Conservation (phyloP, 2,888 invertebrate species). For the Sinohyriopsis cumingii region DNA sequence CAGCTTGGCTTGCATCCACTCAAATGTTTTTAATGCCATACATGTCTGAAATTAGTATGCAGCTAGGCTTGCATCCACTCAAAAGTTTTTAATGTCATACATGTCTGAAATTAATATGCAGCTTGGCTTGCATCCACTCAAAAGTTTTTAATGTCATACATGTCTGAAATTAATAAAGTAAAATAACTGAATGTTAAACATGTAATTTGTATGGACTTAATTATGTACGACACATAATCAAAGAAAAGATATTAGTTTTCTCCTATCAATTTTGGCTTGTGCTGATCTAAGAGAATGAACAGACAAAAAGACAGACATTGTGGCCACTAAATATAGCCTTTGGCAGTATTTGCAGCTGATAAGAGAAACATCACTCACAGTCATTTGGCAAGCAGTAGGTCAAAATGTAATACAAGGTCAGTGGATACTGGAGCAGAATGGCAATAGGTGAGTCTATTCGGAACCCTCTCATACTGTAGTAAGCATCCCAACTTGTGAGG, state of each 20-base stretch:
- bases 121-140: too few relatives aligned
- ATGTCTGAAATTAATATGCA: too few relatives aligned
- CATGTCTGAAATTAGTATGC: too few relatives aligned
- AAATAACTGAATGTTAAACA: not conserved
- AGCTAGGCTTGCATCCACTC: too few relatives aligned
- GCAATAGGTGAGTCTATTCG: conserved; percentile 62
- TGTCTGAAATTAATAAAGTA: too few relatives aligned
- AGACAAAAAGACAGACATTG: conserved; percentile 2
- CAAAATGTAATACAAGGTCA: conserved; percentile 65
- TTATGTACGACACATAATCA: not conserved
- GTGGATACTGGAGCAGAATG: conserved; percentile 60
- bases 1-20: too few relatives aligned
- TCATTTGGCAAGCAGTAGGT: conserved; percentile 45
- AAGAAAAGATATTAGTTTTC: not conserved
- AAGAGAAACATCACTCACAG: conserved; percentile 43
- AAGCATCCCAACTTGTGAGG: conserved; percentile 47
- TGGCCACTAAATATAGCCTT: not conserved
- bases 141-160: too few relatives aligned
- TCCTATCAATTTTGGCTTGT: not conserved
- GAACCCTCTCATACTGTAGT: conserved; percentile 56
- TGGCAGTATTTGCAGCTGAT: not conserved
- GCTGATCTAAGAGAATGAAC: not conserved
- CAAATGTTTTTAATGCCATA: too few relatives aligned
- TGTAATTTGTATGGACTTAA: not conserved
- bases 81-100: too few relatives aligned